Percentiles rank a stretch among this genome's conserved stretches.
phyloP scores from a whole-genome alignment of 2,113 vertebrate species.

The Condylura cristata region DNA sequence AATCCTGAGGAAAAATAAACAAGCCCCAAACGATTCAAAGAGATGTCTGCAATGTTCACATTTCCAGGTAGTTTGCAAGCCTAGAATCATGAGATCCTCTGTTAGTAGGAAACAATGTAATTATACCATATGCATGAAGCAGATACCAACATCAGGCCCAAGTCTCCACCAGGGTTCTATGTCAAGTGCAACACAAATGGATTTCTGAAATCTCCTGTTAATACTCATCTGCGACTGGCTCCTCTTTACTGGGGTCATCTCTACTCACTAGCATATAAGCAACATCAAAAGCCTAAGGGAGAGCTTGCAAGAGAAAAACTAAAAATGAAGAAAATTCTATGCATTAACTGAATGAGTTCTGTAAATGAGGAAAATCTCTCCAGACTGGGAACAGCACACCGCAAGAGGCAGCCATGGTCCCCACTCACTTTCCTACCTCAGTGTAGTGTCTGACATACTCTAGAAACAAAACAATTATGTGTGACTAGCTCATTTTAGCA shows the following conservation, averaged over 20 bases:
- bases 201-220: not conserved
- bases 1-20: conserved; percentile 52
- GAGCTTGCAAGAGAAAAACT: not conserved
- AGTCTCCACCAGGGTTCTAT: not conserved
- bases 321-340: not conserved
- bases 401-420: not conserved
- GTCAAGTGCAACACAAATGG: not conserved
- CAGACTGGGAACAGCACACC: not conserved
- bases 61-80: not conserved
- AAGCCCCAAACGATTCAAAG: not conserved
- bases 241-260: not conserved
- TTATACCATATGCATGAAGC: not conserved
- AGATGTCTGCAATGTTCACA: not conserved
- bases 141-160: not conserved
- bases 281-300: not conserved
- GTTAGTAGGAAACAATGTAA: not conserved
- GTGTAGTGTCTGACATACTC: not conserved
- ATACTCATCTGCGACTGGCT: not conserved
- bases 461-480: not conserved
- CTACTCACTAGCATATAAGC: not conserved
- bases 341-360: too few species aligned
- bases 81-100: not conserved
- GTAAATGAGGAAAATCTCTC: not conserved
- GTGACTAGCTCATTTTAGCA: not conserved
- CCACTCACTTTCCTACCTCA: not conserved